These are phyloP conservation scores for Phylloscopus whistleri DNA, from an alignment of 2,113 vertebrate species.

Conservation along the genomic window DNA sequence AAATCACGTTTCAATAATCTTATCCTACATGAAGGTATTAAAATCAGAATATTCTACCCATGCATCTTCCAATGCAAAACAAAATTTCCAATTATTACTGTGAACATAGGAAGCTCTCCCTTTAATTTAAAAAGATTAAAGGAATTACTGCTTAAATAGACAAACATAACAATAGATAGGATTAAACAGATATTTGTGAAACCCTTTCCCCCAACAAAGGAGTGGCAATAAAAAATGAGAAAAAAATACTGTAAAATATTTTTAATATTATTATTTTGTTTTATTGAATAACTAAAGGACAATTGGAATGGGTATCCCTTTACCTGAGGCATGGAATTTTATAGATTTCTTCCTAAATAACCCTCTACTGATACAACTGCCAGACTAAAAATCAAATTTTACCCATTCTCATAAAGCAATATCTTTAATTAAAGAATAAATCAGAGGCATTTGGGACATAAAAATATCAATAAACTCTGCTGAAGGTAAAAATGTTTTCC, in stretches of 20 bases:
- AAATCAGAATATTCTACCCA: neutral
- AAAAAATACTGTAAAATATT: neutral
- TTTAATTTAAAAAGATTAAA: neutral
- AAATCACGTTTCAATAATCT: neutral
- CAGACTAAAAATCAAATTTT: conserved; percentile 15
- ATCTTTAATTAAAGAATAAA: conserved; percentile 7
- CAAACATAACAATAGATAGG: neutral
- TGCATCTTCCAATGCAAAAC: neutral
- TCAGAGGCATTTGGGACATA: neutral
- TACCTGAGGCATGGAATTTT: neutral
- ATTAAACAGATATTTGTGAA: neutral
- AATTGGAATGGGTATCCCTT: neutral
- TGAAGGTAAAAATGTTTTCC: neutral
- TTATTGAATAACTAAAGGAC: neutral
- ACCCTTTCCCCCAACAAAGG: neutral
- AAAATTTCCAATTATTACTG: neutral
- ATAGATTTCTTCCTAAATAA: neutral
- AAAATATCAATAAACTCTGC: neutral
- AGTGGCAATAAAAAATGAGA: neutral
- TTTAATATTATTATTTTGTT: neutral
- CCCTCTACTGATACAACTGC: neutral
- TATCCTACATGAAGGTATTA: neutral
- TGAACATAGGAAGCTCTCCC: neutral
- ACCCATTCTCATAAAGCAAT: neutral
- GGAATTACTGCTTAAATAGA: neutral